A percentile compares a stretch with the other conserved stretches of the same genome.
Evolutionary conservation across 2,888 invertebrate genomes (phyloP).

Genomic region (Dolomedes plantarius): DNA sequence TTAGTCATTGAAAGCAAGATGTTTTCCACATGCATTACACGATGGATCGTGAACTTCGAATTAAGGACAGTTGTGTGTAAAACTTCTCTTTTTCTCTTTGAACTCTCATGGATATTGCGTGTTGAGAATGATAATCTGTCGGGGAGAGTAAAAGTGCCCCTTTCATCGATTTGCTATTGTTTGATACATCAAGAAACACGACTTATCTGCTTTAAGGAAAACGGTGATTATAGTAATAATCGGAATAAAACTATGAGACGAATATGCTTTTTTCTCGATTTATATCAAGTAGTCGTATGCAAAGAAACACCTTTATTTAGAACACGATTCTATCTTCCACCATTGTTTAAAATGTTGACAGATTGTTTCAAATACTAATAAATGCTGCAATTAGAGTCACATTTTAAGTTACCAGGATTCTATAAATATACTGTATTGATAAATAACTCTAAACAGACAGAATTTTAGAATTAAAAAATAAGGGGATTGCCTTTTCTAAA

Average conservation of each 20-base stretch:
- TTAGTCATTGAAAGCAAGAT: constrained; percentile 50
- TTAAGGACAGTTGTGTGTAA: constrained; percentile 26
- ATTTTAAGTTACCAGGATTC: too few species aligned
- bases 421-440: too few species aligned
- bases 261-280: neutral
- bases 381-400: too few species aligned
- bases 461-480: too few species aligned
- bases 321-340: neutral
- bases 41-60: constrained; percentile 43
- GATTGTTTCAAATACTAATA: too few species aligned
- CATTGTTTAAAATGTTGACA: too few species aligned
- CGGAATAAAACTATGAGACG: neutral
- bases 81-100: too few species aligned
- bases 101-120: neutral
- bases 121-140: neutral
- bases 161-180: too few species aligned
- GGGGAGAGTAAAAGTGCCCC: too few species aligned
- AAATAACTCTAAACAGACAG: too few species aligned
- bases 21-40: constrained; percentile 33
- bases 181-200: neutral
- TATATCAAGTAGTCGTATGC: neutral
- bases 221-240: neutral
- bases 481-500: too few species aligned
- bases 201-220: neutral
- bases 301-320: neutral